phyloP scores from a whole-genome alignment of 2,888 invertebrate genomes.

The Apamea crenata region DNA sequence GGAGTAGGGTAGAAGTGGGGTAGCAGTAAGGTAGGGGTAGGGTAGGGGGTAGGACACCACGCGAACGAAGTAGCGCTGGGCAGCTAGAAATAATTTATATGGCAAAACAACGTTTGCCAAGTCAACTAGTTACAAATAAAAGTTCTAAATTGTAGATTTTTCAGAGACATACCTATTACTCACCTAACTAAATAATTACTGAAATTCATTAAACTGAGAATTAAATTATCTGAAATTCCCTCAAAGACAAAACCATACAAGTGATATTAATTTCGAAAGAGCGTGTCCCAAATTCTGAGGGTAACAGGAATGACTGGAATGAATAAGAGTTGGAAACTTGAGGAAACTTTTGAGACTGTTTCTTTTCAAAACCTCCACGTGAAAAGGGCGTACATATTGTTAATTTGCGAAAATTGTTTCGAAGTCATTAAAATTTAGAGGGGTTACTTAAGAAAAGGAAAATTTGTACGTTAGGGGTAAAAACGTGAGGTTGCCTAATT shows the following conservation, averaged over 20 bases:
- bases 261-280: constrained; percentile 20
- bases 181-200: background rate
- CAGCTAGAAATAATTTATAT: too few relatives aligned
- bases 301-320: constrained; percentile 15
- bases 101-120: too few relatives aligned
- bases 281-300: constrained; percentile 4
- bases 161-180: background rate
- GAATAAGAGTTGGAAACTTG: constrained; percentile 23
- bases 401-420: constrained; percentile 2
- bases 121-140: background rate
- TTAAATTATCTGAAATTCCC: background rate
- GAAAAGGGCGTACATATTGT: background rate
- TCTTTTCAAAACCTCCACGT: constrained; percentile 16
- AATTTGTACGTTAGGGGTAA: background rate
- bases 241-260: constrained; percentile 10
- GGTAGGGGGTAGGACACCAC: too few relatives aligned
- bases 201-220: background rate
- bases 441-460: background rate
- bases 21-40: too few relatives aligned
- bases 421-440: background rate
- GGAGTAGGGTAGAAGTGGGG: too few relatives aligned
- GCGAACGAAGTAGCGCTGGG: too few relatives aligned
- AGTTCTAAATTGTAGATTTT: background rate
- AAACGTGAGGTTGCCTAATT: constrained; percentile 1
- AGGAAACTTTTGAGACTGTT: constrained; percentile 9